A percentile compares a stretch with the other conserved stretches of the same genome.
phyloP scores from a whole-genome alignment of 1,140 invertebrate genomes.

The Agrypnia vestita region DNA sequence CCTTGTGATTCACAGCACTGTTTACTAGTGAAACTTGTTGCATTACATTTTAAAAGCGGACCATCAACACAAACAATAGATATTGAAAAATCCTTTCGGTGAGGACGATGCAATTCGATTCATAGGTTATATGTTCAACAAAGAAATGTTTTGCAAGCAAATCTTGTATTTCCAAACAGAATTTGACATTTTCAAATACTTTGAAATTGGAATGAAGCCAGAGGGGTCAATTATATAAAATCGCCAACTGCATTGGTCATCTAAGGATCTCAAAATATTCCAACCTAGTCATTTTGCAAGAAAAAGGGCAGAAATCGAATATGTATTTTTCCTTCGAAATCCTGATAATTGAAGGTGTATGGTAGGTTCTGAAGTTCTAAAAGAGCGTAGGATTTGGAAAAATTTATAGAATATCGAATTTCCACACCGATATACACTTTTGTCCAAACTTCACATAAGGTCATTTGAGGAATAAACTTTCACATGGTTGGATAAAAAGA shows the following conservation, averaged over 20 bases:
- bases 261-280: conserved; percentile 5
- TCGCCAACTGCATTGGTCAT: conserved; percentile 15
- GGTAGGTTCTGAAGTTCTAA: not conserved
- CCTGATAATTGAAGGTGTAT: not conserved
- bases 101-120: no score
- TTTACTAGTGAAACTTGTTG: no score
- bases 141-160: not conserved
- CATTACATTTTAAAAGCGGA: no score
- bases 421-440: conserved; percentile 8
- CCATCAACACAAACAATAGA: no score
- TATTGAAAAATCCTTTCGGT: no score
- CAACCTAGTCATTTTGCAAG: conserved; percentile 18
- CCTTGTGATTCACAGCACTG: no score
- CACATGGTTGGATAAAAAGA: conserved; percentile 39
- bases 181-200: conserved; percentile 38
- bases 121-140: not conserved
- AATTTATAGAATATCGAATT: conserved; percentile 24
- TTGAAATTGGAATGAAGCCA: conserved; percentile 37
- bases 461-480: conserved; percentile 45
- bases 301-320: not conserved
- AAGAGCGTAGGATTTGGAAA: not conserved
- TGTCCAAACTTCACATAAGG: conserved; percentile 32
- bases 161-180: conserved; percentile 24
- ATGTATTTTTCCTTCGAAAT: not conserved
- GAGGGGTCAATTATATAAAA: conserved; percentile 43